phyloP scores from a whole-genome alignment of 2,113 vertebrate species.

The Pomatostomus ruficeps region DNA sequence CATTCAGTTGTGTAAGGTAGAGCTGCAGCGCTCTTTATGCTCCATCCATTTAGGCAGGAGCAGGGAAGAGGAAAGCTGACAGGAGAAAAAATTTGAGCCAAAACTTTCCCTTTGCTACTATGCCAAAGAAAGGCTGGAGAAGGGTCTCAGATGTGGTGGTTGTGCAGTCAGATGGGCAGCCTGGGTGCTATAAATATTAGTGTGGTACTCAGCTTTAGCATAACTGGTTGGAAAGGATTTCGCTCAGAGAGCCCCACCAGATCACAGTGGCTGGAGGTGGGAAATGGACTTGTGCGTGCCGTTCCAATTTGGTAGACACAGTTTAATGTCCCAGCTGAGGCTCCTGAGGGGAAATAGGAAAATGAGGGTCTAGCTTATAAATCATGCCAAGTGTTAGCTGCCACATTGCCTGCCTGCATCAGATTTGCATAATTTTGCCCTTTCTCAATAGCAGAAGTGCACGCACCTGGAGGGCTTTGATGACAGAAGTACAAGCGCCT shows the following conservation, averaged over 20 bases:
- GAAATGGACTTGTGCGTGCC: not conserved
- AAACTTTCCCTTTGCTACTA: not conserved
- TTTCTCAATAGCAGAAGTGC: constrained; percentile 34
- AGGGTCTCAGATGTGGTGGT: not conserved
- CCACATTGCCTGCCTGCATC: constrained; percentile 34
- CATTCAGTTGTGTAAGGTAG: not conserved
- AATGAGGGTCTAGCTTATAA: not conserved
- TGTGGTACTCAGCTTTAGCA: not conserved
- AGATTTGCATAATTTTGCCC: constrained; percentile 48
- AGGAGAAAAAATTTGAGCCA: not conserved
- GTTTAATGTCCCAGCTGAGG: constrained; percentile 40
- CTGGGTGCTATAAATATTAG: not conserved
- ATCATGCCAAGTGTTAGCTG: not conserved
- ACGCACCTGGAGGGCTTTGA: constrained; percentile 40
- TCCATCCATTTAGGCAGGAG: not conserved
- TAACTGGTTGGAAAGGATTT: not conserved
- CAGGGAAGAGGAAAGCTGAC: not conserved
- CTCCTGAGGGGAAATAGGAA: constrained; percentile 13
- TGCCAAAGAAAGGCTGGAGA: not conserved
- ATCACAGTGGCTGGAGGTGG: not conserved
- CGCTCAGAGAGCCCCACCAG: not conserved
- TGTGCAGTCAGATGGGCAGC: not conserved
- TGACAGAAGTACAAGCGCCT: not conserved
- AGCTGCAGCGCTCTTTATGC: not conserved
- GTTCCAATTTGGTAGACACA: not conserved